phyloP scores from a whole-genome alignment of 2,113 vertebrate species.

The Nibea albiflora region DNA sequence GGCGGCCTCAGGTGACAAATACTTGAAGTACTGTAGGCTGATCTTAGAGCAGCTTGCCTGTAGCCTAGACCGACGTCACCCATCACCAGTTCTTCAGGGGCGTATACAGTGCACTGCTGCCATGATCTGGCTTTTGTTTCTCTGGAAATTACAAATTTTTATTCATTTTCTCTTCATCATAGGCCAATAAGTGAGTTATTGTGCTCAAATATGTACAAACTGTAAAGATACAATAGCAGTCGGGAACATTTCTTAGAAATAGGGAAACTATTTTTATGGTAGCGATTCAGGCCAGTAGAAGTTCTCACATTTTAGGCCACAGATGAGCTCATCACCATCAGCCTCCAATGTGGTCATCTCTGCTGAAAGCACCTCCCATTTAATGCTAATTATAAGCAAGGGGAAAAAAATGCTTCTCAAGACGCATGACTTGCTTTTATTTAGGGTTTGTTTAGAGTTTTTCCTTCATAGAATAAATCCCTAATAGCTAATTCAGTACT shows the following conservation, averaged over 20 bases:
- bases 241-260: background rate
- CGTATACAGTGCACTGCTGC: slow-evolving; percentile 36
- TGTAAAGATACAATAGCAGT: too few relatives aligned
- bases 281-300: background rate
- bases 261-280: background rate
- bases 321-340: slow-evolving; percentile 29
- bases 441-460: background rate
- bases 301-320: slow-evolving; percentile 8
- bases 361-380: background rate
- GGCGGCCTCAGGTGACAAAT: slow-evolving; percentile 68
- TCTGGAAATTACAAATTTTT: background rate
- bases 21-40: slow-evolving; percentile 38
- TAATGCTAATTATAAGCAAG: slow-evolving; percentile 12
- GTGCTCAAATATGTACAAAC: background rate
- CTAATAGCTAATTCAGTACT: background rate
- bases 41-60: slow-evolving; percentile 46
- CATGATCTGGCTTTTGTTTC: slow-evolving; percentile 13
- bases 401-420: background rate
- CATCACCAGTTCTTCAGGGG: slow-evolving; percentile 56
- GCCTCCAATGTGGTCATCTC: background rate
- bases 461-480: background rate
- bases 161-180: background rate
- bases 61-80: slow-evolving; percentile 38
- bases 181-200: background rate
- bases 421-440: slow-evolving; percentile 20